These are phyloP conservation scores for Ariopsis seemanni DNA, from an alignment of 2,113 vertebrate species.

Conservation along the genomic window DNA sequence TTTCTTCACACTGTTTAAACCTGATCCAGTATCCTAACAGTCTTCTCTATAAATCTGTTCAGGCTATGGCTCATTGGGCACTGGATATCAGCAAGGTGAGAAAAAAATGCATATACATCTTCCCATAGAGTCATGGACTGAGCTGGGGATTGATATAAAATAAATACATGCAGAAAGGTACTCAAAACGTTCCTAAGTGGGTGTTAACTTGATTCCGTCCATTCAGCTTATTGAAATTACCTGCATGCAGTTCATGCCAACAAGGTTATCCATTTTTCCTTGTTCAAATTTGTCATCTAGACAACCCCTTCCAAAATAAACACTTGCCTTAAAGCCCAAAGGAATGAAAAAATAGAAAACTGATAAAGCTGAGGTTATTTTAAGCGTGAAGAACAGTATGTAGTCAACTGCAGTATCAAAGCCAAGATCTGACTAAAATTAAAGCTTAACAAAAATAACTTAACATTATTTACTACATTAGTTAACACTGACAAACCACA, in stretches of 20 bases:
- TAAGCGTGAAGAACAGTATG: neutral
- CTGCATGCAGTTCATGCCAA: neutral
- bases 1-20: neutral
- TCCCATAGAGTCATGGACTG: neutral
- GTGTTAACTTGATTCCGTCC: neutral
- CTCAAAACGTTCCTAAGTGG: neutral
- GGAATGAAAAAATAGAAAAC: neutral
- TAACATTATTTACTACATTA: neutral
- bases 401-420: neutral
- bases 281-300: neutral
- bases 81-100: slow-evolving; percentile 68
- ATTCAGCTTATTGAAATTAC: neutral
- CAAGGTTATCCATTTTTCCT: neutral
- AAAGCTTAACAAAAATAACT: neutral
- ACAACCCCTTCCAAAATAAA: neutral
- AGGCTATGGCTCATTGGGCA: slow-evolving; percentile 72
- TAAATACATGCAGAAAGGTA: neutral
- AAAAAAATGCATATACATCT: neutral
- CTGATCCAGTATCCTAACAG: neutral
- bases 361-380: neutral
- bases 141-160: neutral
- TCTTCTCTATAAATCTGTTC: slow-evolving; percentile 2
- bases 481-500: neutral
- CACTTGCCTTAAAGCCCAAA: neutral
- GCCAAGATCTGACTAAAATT: neutral